phyloP scores from a whole-genome alignment of 2,113 vertebrate species.

The Dromaius novaehollandiae region DNA sequence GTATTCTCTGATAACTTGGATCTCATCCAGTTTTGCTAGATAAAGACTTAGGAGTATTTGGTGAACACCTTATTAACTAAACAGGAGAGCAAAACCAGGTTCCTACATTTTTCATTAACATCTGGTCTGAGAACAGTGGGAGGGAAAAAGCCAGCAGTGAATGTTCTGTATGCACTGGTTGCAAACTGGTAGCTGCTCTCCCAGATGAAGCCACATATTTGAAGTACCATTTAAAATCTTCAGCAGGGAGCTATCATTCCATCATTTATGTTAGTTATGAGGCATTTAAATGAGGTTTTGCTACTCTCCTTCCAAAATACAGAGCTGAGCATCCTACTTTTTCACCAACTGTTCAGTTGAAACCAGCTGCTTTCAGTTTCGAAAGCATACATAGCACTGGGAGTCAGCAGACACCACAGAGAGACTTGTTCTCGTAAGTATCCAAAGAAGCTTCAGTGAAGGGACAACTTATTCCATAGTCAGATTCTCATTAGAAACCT shows the following conservation, averaged over 20 bases:
- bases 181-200: conserved; percentile 26
- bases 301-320: not conserved
- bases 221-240: conserved; percentile 57
- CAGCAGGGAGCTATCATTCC: conserved; percentile 45
- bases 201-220: conserved; percentile 27
- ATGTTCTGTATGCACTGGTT: not conserved
- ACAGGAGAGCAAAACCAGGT: not conserved
- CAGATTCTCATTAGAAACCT: not conserved
- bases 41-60: conserved; percentile 40
- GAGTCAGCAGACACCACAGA: not conserved
- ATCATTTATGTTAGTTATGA: conserved; percentile 37
- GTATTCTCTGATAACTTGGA: conserved; percentile 59
- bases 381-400: not conserved
- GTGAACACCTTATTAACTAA: conserved; percentile 43
- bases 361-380: not conserved
- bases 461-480: not conserved
- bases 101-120: conserved; percentile 57
- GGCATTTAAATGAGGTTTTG: conserved; percentile 12
- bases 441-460: not conserved
- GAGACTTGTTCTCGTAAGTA: not conserved
- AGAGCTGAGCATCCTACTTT: not conserved
- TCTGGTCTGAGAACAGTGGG: conserved; percentile 50
- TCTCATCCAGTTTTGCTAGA: conserved; percentile 44
- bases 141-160: not conserved
- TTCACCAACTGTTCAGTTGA: not conserved